Evolutionary conservation across 2,888 invertebrate genomes (phyloP).

Genomic region (Rhopalosiphum nymphaeae): DNA sequence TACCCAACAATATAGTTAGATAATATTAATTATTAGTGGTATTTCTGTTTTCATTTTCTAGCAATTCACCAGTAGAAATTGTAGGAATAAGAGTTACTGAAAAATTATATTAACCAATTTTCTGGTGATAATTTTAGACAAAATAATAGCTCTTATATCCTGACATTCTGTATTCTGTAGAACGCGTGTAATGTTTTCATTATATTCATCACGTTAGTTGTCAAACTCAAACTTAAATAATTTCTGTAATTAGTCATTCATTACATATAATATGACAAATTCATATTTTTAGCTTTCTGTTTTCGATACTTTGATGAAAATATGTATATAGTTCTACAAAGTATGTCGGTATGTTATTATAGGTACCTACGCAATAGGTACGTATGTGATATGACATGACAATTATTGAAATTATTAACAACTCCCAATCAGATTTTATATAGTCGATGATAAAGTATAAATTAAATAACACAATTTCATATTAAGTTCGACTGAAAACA

Average conservation of each 20-base stretch:
- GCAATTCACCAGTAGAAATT: neutral
- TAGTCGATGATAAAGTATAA: neutral
- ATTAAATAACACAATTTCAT: neutral
- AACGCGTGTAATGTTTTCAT: neutral
- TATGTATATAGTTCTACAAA: neutral
- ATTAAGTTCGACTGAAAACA: neutral
- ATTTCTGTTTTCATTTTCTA: neutral
- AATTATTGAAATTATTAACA: neutral
- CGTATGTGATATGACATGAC: neutral
- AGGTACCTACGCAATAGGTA: neutral
- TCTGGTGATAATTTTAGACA: neutral
- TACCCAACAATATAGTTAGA: neutral
- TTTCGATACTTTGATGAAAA: neutral
- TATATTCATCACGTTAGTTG: neutral
- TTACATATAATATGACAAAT: neutral
- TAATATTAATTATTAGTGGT: neutral
- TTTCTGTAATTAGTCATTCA: neutral
- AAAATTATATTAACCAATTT: neutral
- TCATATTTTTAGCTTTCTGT: neutral
- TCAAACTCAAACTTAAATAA: neutral
- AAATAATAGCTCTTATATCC: neutral
- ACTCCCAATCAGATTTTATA: neutral
- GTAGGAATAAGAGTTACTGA: neutral
- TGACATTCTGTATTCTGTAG: neutral
- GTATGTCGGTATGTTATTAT: neutral